Conservation (phyloP, 2,113 vertebrate genomes). For the Callorhinus ursinus region DNA sequence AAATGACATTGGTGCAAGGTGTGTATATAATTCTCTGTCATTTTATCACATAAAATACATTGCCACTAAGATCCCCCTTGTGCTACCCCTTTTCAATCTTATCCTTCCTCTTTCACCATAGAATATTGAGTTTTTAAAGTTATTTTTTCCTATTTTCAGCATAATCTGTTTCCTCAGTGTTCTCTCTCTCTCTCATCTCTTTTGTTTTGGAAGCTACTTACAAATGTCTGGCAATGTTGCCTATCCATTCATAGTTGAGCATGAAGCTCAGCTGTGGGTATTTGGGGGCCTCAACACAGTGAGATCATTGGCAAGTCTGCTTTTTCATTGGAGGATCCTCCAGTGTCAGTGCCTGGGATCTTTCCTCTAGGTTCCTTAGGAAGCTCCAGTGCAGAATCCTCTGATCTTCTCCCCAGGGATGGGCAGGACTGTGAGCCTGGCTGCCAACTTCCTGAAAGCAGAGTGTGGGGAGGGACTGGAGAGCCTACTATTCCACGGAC, state of each 20-base stretch:
- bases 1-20: background rate
- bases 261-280: background rate
- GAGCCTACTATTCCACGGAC: background rate
- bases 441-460: background rate
- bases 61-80: background rate
- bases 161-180: background rate
- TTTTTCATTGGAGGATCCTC: background rate
- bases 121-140: background rate
- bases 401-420: background rate
- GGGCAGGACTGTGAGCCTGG: background rate
- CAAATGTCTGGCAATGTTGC: background rate
- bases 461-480: background rate
- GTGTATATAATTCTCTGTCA: background rate
- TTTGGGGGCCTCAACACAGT: background rate
- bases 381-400: background rate
- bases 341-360: background rate
- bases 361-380: background rate
- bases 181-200: background rate
- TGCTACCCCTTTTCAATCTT: background rate
- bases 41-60: background rate
- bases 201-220: background rate
- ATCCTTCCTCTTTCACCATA: background rate
- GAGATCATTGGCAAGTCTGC: background rate
- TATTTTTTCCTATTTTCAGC: background rate
- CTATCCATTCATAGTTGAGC: background rate